These are phyloP conservation scores for Galerucella calmariensis DNA, from an alignment of 2,888 invertebrate species.

Conservation along the genomic window DNA sequence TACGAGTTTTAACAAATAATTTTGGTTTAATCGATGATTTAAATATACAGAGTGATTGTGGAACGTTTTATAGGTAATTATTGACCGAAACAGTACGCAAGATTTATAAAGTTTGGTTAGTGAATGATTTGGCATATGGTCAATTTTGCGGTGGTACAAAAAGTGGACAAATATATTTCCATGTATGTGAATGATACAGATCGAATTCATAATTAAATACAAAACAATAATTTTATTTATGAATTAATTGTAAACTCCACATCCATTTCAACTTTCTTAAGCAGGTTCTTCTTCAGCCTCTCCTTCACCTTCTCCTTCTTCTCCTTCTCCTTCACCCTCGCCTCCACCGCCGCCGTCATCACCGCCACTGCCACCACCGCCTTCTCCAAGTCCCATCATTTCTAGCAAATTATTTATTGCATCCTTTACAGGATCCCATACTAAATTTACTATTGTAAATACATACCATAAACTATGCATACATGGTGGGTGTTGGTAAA, in stretches of 20 bases:
- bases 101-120: too few species aligned
- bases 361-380: constrained; percentile 15
- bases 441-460: constrained; percentile 32
- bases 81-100: too few species aligned
- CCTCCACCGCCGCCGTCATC: constrained; percentile 8
- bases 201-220: too few species aligned
- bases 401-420: constrained; percentile 22
- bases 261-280: background rate
- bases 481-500: constrained; percentile 49
- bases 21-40: too few species aligned
- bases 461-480: constrained; percentile 47
- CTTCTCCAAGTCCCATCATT: constrained; percentile 17
- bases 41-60: too few species aligned
- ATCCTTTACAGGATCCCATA: constrained; percentile 36
- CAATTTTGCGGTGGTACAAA: too few species aligned
- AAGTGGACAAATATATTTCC: too few species aligned
- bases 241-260: background rate
- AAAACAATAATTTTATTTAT: background rate
- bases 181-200: too few species aligned
- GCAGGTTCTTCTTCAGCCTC: constrained; percentile 15
- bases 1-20: too few species aligned
- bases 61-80: too few species aligned
- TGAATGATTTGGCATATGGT: too few species aligned
- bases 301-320: constrained; percentile 7
- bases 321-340: constrained; percentile 12